Conservation (phyloP, 2,888 invertebrate genomes). For the Lepidochrysops patricia region DNA sequence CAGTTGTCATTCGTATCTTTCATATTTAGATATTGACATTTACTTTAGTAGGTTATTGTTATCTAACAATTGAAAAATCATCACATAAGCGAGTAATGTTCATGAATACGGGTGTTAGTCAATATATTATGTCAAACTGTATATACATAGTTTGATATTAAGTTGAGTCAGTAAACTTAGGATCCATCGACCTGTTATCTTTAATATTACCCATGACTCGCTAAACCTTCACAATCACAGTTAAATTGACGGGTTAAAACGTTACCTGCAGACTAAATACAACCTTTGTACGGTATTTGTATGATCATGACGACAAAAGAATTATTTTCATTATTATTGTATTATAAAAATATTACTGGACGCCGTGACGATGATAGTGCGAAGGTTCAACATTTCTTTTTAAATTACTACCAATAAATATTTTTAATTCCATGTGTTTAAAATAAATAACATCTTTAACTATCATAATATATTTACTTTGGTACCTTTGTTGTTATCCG, state of each 20-base stretch:
- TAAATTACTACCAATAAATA: not conserved
- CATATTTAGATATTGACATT: too few relatives aligned
- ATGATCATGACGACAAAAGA: conserved; percentile 24
- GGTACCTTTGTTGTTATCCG: too few relatives aligned
- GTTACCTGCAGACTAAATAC: not conserved
- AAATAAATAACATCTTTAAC: too few relatives aligned
- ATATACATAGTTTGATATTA: too few relatives aligned
- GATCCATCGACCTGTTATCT: too few relatives aligned
- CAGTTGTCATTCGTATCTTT: too few relatives aligned
- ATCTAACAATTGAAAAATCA: too few relatives aligned
- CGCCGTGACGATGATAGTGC: conserved; percentile 19
- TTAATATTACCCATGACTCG: not conserved
- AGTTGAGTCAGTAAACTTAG: too few relatives aligned
- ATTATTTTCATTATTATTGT: conserved; percentile 18
- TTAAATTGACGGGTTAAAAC: not conserved
- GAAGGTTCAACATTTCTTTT: not conserved
- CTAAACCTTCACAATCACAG: not conserved
- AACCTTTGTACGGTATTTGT: conserved; percentile 12
- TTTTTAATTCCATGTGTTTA: not conserved
- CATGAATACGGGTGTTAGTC: too few relatives aligned
- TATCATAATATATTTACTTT: too few relatives aligned
- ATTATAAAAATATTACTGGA: conserved; percentile 11
- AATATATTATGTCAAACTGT: not conserved
- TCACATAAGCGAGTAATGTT: too few relatives aligned
- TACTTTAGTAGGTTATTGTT: too few relatives aligned